Percentiles rank a stretch among this genome's conserved stretches.
These are phyloP conservation scores for Drosophila neotestacea DNA, from an alignment of 2,888 invertebrate genomes.

Conservation along the genomic window DNA sequence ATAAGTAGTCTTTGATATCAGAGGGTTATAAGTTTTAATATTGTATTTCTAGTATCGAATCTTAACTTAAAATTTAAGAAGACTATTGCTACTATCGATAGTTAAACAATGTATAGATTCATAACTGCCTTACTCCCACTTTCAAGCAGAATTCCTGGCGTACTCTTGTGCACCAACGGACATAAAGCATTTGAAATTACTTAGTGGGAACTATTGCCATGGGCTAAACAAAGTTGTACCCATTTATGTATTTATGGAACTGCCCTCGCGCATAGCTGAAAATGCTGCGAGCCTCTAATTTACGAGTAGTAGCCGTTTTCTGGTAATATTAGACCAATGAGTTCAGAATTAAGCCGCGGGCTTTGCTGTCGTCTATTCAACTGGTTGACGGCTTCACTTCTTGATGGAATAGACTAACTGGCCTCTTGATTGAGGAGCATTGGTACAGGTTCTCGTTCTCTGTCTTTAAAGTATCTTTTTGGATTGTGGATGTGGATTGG, in stretches of 20 bases:
- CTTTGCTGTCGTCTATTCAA: slow-evolving; percentile 39
- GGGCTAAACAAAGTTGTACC: background rate
- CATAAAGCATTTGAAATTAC: background rate
- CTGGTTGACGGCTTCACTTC: slow-evolving; percentile 38
- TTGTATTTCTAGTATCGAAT: too few relatives aligned
- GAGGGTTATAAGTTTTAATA: too few relatives aligned
- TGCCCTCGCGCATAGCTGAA: slow-evolving; percentile 33
- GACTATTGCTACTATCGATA: background rate
- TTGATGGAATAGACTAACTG: slow-evolving; percentile 37
- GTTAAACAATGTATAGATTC: background rate
- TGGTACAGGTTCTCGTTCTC: slow-evolving; percentile 14
- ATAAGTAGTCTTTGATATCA: too few relatives aligned
- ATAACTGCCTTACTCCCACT: background rate
- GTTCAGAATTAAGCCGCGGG: slow-evolving; percentile 44
- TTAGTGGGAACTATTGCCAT: background rate
- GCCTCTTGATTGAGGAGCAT: slow-evolving; percentile 52
- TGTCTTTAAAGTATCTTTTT: background rate
- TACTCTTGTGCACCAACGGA: background rate
- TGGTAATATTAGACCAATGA: slow-evolving; percentile 58
- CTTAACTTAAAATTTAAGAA: too few relatives aligned
- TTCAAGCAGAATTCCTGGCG: background rate
- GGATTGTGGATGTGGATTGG: background rate
- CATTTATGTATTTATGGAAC: slow-evolving; percentile 26
- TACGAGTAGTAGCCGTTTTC: slow-evolving; percentile 48
- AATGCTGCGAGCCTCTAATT: slow-evolving; percentile 37